phyloP scores from a whole-genome alignment of 2,797 vertebrate genomes.

The Spondyliosoma cantharus region DNA sequence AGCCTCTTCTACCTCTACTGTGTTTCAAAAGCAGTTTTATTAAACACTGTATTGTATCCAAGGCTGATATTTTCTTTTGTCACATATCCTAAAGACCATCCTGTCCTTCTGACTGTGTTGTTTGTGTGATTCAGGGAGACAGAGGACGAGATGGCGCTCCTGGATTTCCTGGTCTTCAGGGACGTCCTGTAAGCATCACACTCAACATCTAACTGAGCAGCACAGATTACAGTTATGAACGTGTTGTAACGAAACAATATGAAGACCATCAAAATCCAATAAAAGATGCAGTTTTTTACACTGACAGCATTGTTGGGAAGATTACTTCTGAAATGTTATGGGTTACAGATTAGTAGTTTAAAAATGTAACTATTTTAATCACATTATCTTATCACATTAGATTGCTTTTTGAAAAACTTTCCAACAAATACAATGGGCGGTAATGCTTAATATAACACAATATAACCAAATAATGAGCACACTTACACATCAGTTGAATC shows the following conservation, averaged over 20 bases:
- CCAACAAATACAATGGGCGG: no score
- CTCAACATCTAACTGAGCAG: not conserved
- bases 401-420: no score
- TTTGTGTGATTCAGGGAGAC: slow-evolving; percentile 87
- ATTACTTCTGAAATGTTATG: no score
- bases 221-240: not conserved
- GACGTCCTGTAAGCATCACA: slow-evolving; percentile 87
- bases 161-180: slow-evolving; percentile 87
- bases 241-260: not conserved
- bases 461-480: no score
- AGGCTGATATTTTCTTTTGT: not conserved
- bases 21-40: not conserved
- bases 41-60: not conserved
- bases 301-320: not conserved
- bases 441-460: no score
- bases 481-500: no score
- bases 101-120: slow-evolving; percentile 10
- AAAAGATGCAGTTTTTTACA: not conserved
- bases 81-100: not conserved
- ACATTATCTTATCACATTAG: no score
- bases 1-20: slow-evolving; percentile 12
- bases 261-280: not conserved
- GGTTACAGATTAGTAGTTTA: no score
- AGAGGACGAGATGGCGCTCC: slow-evolving; percentile 87
- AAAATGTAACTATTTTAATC: no score